Base-by-base conservation (phyloP, 30 jellyfish, hydroid and myxozoan genomes). In the Aurelia coerulea region DNA sequence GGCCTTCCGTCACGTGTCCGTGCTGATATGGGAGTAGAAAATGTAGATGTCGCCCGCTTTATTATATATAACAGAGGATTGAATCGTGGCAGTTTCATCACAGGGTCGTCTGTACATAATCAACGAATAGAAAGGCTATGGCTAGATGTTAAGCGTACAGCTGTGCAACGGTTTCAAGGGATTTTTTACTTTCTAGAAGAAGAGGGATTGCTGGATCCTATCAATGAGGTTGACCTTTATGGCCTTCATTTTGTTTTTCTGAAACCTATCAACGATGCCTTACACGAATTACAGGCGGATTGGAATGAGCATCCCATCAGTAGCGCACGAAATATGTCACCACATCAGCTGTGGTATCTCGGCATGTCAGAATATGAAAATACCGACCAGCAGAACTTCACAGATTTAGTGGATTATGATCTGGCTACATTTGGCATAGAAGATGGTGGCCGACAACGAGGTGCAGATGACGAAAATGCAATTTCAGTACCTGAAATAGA, bases 11-110 rank as follows among this genome's bases (percentile, higher is more conserved):
- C 49, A 37, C 49, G 49, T 37, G 49, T 37, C 49, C 49, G 49
- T 37, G 49, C 49, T 37, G 49, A 37, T 37, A 37, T 37, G 49
- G 49, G 49, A 4, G 49, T 37, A 37, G 49, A 37, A 37, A 37
- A 37, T 37, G 49, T 37, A 37, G 49, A 37, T 37, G 49, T 37
- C 5, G 49, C 49, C 49, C 18, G 68, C 23, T 76, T 33, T 51
- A 76, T 76, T 83, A 11, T 76, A 12, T 16, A 80, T 4, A 80
- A 76, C 58, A 80, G 87, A 16, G 87, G 87, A 16, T 50, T 17
- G 41, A 51, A 76, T 41, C 29, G 87, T 16, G 87, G 87, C 18
- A 76, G 87, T 79, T 76, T 76, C 46, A 76, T 76, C 18, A 79
- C 87, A 18, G 49, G 49, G 49, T 37, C 49, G 49, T 37, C 49